Percentiles rank a stretch among this genome's conserved stretches.
These are phyloP conservation scores for Bovichtus diacanthus DNA, from an alignment of 2,797 vertebrate genomes.

Conservation along the genomic window DNA sequence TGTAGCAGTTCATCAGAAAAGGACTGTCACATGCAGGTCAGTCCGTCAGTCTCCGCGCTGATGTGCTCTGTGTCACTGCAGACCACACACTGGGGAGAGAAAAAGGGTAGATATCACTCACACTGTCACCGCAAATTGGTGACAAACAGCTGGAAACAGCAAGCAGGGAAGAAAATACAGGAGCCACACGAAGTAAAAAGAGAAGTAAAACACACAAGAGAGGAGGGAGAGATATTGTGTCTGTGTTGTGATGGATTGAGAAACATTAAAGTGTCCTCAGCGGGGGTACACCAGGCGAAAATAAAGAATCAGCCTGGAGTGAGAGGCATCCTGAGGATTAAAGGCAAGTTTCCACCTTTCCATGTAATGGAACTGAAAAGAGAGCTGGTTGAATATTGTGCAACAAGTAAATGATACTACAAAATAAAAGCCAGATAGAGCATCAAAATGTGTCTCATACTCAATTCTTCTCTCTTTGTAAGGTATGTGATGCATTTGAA, in stretches of 20 bases:
- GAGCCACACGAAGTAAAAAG: background rate
- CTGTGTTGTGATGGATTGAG: conserved; percentile 13
- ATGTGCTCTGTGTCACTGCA: background rate
- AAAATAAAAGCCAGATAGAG: background rate
- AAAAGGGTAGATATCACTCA: conserved; percentile 5
- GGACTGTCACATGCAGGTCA: background rate
- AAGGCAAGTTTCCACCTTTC: background rate
- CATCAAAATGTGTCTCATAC: background rate
- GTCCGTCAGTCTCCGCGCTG: background rate
- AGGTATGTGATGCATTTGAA: background rate
- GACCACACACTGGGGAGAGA: background rate
- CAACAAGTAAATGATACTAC: background rate
- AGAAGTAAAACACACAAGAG: background rate
- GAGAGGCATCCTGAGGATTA: background rate
- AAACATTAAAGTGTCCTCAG: conserved; percentile 14
- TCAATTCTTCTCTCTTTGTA: background rate
- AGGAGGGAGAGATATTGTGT: background rate
- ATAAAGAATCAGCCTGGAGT: conserved; percentile 7
- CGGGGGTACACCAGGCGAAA: background rate
- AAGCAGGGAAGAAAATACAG: background rate
- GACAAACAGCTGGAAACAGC: conserved; percentile 15
- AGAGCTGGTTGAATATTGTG: background rate
- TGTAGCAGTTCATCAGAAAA: conserved; percentile 4
- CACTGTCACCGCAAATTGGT: conserved; percentile 18
- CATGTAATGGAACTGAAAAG: background rate